phyloP scores from a whole-genome alignment of 2,888 invertebrate species.

The Folsomia manolachei region DNA sequence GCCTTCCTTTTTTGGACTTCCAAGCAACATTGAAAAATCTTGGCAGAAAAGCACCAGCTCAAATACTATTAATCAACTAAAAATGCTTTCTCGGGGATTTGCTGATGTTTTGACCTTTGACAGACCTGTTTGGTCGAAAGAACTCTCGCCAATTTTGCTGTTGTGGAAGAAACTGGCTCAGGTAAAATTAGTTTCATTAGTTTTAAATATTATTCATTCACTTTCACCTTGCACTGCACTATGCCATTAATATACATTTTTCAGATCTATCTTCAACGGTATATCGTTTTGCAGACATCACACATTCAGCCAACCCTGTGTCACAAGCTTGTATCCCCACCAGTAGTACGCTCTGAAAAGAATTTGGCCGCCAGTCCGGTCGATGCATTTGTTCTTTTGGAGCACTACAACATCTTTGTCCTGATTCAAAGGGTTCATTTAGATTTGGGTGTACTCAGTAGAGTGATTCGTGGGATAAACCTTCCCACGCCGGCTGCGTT shows the following conservation, averaged over 20 bases:
- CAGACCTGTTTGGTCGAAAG: slow-evolving; percentile 61
- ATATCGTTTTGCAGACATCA: too few species aligned
- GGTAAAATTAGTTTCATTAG: slow-evolving; percentile 49
- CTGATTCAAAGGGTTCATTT: slow-evolving; percentile 65
- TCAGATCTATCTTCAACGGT: too few species aligned
- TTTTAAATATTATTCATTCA: too few species aligned
- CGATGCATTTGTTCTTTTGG: slow-evolving; percentile 63
- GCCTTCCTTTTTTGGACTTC: slow-evolving; percentile 75
- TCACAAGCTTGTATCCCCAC: slow-evolving; percentile 34
- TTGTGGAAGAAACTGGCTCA: slow-evolving; percentile 76
- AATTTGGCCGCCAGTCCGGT: slow-evolving; percentile 56
- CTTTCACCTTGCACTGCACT: too few species aligned
- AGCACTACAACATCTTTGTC: slow-evolving; percentile 61
- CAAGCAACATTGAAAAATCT: slow-evolving; percentile 80
- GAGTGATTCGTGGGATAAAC: slow-evolving; percentile 62
- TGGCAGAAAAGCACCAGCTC: slow-evolving; percentile 70
- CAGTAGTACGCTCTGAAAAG: slow-evolving; percentile 51
- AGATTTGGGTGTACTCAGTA: slow-evolving; percentile 62
- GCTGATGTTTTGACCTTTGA: slow-evolving; percentile 57
- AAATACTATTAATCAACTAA: slow-evolving; percentile 64
- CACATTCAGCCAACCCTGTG: too few species aligned
- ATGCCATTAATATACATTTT: too few species aligned
- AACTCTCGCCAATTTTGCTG: slow-evolving; percentile 68
- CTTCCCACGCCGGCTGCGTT: slow-evolving; percentile 58
- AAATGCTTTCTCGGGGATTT: slow-evolving; percentile 56